Percentiles rank a stretch among this genome's conserved stretches.
Evolutionary conservation across 2,888 invertebrate species (phyloP).

Genomic region (Gordius sp.): DNA sequence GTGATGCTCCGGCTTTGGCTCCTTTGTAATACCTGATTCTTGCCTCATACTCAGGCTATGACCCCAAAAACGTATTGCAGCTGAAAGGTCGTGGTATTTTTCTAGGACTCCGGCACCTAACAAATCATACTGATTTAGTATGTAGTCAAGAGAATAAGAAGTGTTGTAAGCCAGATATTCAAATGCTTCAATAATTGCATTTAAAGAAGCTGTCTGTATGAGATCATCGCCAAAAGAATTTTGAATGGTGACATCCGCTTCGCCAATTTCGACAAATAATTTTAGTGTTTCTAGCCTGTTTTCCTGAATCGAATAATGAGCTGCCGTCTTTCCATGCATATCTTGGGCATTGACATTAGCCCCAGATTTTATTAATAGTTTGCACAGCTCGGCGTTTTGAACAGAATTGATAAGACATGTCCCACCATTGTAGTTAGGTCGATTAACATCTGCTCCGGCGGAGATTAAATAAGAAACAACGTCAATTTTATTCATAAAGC

Average conservation of each 20-base stretch:
- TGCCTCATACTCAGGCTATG: slow-evolving; percentile 29
- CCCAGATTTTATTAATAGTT: slow-evolving; percentile 48
- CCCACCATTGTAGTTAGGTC: slow-evolving; percentile 63
- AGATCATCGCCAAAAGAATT: slow-evolving; percentile 65
- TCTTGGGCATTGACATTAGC: slow-evolving; percentile 59
- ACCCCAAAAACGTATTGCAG: slow-evolving; percentile 20
- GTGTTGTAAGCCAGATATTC: slow-evolving; percentile 40
- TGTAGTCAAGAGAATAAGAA: slow-evolving; percentile 40
- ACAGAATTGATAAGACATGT: slow-evolving; percentile 76
- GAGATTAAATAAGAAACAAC: slow-evolving; percentile 40
- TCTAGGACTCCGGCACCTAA: slow-evolving; percentile 63
- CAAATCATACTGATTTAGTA: slow-evolving; percentile 60
- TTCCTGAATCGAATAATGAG: slow-evolving; percentile 59
- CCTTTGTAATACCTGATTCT: slow-evolving; percentile 25
- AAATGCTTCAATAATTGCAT: slow-evolving; percentile 33
- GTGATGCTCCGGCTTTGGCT: neutral
- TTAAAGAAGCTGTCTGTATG: slow-evolving; percentile 54
- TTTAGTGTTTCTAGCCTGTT: slow-evolving; percentile 50
- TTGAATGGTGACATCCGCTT: slow-evolving; percentile 37
- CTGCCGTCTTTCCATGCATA: slow-evolving; percentile 61
- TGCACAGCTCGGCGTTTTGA: slow-evolving; percentile 52
- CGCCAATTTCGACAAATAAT: slow-evolving; percentile 48
- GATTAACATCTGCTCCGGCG: slow-evolving; percentile 35
- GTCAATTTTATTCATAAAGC: slow-evolving; percentile 61
- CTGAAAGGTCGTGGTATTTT: slow-evolving; percentile 45